These are phyloP conservation scores for Aphelenchoides fujianensis DNA, from an alignment of 1,140 invertebrate species.

Conservation along the genomic window DNA sequence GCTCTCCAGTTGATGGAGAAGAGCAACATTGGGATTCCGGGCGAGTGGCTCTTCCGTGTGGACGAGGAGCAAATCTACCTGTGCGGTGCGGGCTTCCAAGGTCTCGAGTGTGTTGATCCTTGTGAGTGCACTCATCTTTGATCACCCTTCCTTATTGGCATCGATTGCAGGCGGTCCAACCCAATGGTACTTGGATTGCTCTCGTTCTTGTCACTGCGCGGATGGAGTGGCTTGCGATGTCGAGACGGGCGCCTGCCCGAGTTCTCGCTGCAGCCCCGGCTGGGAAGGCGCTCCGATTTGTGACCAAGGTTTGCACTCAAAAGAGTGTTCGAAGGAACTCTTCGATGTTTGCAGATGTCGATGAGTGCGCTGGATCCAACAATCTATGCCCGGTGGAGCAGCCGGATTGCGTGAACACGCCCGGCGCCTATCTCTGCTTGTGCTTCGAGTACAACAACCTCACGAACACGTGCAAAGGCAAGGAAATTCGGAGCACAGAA, in stretches of 20 bases:
- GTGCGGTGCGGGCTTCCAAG: constrained; percentile 52
- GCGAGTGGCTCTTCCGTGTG: constrained; percentile 48
- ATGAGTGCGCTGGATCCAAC: constrained; percentile 38
- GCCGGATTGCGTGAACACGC: constrained; percentile 53
- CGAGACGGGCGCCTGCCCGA: constrained; percentile 45
- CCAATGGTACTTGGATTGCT: constrained; percentile 54
- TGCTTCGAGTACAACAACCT: constrained; percentile 52
- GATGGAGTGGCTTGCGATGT: constrained; percentile 38
- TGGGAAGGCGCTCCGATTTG: constrained; percentile 47
- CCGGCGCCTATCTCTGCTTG: constrained; percentile 52
- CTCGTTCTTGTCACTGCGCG: constrained; percentile 43
- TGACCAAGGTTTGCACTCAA: constrained; percentile 34
- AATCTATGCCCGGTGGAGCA: constrained; percentile 46
- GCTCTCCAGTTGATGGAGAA: constrained; percentile 39
- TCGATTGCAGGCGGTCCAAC: constrained; percentile 18
- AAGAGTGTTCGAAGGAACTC: constrained; percentile 13
- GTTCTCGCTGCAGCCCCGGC: constrained; percentile 43
- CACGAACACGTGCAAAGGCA: constrained; percentile 43
- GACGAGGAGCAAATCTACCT: constrained; percentile 46
- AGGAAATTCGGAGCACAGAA: neutral
- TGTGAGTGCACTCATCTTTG: constrained; percentile 21
- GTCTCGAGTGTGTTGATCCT: constrained; percentile 52
- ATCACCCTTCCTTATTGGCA: neutral
- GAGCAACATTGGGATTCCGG: constrained; percentile 53
- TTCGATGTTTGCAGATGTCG: constrained; percentile 41